Conservation (phyloP, 1,140 invertebrate genomes). For the Centruroides vittatus region DNA sequence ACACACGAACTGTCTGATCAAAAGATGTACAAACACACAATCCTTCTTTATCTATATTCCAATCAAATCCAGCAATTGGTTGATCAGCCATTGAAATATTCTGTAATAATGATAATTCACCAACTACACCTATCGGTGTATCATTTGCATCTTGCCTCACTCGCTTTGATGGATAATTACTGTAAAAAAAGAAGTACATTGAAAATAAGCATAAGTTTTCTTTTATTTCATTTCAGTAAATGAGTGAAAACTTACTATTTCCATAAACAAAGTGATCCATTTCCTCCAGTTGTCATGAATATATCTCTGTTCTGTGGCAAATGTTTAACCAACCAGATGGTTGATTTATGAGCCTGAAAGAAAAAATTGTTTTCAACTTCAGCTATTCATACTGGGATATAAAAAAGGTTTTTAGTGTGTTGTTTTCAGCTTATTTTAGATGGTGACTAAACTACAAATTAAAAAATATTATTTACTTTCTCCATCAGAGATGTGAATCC, state of each 20-base stretch:
- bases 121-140: constrained; percentile 52
- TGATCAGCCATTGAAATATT: constrained; percentile 68
- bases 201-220: neutral
- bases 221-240: neutral
- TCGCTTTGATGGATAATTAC: constrained; percentile 67
- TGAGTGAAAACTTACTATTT: constrained; percentile 61
- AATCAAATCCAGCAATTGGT: constrained; percentile 76
- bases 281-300: constrained; percentile 80
- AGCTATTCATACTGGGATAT: too few relatives aligned
- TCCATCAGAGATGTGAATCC: constrained; percentile 66
- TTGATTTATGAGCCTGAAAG: constrained; percentile 55
- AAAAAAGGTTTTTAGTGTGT: too few relatives aligned
- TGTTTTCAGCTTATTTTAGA: too few relatives aligned
- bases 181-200: constrained; percentile 23
- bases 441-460: too few relatives aligned
- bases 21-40: constrained; percentile 76
- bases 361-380: neutral
- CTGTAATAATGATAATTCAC: constrained; percentile 57
- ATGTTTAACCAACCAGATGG: constrained; percentile 72
- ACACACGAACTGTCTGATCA: constrained; percentile 75
- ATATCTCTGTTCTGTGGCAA: constrained; percentile 87
- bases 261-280: constrained; percentile 75
- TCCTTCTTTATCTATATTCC: constrained; percentile 79
- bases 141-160: constrained; percentile 51
- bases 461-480: constrained; percentile 36